phyloP scores from a whole-genome alignment of 2,888 invertebrate species.

The Drosophila nr. fundita region DNA sequence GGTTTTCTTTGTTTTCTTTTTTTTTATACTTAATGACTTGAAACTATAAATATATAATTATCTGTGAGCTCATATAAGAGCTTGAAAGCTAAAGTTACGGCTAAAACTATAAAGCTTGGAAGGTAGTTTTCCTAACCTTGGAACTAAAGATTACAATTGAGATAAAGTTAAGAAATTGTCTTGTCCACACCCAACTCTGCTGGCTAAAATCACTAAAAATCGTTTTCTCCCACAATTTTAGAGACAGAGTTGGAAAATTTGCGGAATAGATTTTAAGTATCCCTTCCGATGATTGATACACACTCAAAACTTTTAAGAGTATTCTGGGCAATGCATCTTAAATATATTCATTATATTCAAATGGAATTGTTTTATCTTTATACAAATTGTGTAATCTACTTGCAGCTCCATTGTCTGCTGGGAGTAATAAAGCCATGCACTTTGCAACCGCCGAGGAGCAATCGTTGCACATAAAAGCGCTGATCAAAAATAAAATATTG shows the following conservation, averaged over 20 bases:
- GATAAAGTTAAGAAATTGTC: not conserved
- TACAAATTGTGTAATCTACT: not conserved
- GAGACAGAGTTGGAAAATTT: not conserved
- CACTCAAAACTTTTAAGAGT: not conserved
- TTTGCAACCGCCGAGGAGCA: constrained; percentile 19
- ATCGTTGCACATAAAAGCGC: constrained; percentile 47
- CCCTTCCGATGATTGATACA: not conserved
- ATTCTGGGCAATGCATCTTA: not conserved
- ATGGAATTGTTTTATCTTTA: not conserved
- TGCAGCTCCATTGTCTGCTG: constrained; percentile 24
- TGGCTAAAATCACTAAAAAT: not conserved
- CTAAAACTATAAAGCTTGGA: not conserved
- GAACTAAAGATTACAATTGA: not conserved
- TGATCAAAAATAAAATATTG: constrained; percentile 63
- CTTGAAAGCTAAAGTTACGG: not conserved
- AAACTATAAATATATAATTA: not conserved
- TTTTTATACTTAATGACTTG: not conserved
- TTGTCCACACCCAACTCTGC: not conserved
- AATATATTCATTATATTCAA: not conserved
- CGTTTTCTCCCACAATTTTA: not conserved
- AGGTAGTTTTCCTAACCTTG: not conserved
- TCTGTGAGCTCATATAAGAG: not conserved
- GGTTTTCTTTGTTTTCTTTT: not conserved
- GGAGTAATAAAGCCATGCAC: constrained; percentile 9
- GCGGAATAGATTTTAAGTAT: not conserved